Evolutionary conservation across 2,113 vertebrate species (phyloP).

Genomic region (Phylloscopus trochilus): DNA sequence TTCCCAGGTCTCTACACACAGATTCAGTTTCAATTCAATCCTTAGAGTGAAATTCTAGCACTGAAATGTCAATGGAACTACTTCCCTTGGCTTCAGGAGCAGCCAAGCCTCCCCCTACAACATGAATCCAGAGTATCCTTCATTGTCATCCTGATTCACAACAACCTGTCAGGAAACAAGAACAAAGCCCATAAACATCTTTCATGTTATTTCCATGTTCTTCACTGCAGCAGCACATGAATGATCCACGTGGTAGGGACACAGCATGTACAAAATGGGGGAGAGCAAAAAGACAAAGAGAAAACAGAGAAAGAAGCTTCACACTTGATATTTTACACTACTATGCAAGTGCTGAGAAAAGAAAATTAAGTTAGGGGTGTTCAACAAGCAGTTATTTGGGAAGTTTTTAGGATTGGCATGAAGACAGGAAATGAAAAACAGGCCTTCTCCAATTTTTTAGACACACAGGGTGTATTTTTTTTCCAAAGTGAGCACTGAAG

Average conservation of each 20-base stretch:
- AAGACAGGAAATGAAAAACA: neutral
- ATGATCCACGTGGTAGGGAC: neutral
- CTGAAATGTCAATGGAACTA: neutral
- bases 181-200: neutral
- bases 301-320: neutral
- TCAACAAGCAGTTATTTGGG: neutral
- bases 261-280: neutral
- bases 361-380: neutral
- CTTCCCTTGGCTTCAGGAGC: neutral
- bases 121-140: neutral
- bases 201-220: neutral
- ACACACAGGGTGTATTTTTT: neutral
- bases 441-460: neutral
- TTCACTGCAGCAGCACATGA: neutral
- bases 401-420: neutral
- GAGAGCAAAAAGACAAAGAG: neutral
- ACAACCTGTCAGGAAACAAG: neutral
- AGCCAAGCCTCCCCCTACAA: neutral
- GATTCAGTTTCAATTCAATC: neutral
- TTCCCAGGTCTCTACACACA: neutral
- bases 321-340: neutral
- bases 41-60: neutral
- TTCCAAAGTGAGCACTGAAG: neutral
- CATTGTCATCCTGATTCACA: neutral
- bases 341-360: neutral